These are phyloP conservation scores for Pocillopora damicornis DNA, from an alignment of 64 coral and sea anemone genomes.

Conservation along the genomic window DNA sequence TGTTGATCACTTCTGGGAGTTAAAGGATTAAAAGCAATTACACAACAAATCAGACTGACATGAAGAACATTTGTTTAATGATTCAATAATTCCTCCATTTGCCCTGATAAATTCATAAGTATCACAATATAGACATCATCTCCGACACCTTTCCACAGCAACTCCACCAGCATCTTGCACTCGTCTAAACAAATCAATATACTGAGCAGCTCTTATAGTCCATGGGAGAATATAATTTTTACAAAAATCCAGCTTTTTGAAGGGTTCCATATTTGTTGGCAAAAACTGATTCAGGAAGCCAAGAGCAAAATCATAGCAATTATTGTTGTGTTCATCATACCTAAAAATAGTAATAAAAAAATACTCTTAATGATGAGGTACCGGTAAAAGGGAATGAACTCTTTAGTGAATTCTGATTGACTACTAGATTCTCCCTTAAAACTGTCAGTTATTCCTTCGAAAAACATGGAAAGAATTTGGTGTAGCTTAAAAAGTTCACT, in stretches of 20 bases:
- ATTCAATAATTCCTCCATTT: neutral
- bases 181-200: constrained; percentile 31
- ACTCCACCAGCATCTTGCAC: neutral
- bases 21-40: too few species aligned
- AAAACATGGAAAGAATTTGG: too few species aligned
- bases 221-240: constrained; percentile 17
- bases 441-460: too few species aligned
- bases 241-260: constrained; percentile 19
- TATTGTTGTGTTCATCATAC: constrained; percentile 19
- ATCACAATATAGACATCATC: neutral
- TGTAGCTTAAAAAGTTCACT: too few species aligned
- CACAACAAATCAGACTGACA: too few species aligned
- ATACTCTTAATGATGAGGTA: neutral
- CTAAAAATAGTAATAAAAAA: constrained; percentile 1
- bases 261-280: neutral
- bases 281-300: constrained; percentile 24
- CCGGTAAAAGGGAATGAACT: neutral
- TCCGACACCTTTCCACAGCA: constrained; percentile 7
- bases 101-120: neutral
- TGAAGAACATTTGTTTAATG: too few species aligned
- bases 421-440: too few species aligned
- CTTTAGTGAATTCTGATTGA: too few species aligned
- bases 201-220: constrained; percentile 31
- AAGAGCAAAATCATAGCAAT: constrained; percentile 39
- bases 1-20: too few species aligned